Conservation (phyloP, 2,797 vertebrate genomes). For the Oryzias dopingdopingensis region DNA sequence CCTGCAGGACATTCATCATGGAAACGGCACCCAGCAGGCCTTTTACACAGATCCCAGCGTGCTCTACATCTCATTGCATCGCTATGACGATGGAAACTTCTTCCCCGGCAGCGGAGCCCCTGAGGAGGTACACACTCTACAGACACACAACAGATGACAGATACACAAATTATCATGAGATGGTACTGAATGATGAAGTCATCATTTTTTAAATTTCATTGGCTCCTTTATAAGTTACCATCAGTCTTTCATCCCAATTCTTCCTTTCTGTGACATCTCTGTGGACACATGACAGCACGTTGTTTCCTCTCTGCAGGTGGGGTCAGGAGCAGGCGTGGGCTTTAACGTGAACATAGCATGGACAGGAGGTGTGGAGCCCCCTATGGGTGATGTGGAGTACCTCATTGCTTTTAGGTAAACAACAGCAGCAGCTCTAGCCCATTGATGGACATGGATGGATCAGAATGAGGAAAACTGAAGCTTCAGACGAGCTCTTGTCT, state of each 20-base stretch:
- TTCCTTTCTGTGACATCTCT: too few species aligned
- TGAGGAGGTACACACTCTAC: conserved; percentile 81
- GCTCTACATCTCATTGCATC: conserved; percentile 93
- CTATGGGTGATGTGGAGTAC: conserved; percentile 95
- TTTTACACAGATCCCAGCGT: conserved; percentile 91
- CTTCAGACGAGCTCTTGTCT: too few species aligned
- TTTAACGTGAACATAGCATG: conserved; percentile 97
- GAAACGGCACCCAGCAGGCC: conserved; percentile 93
- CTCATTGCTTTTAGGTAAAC: conserved; percentile 90
- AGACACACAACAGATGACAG: background rate
- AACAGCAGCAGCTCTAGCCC: too few species aligned
- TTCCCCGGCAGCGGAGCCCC: conserved; percentile 96
- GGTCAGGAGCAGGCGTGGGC: conserved; percentile 86
- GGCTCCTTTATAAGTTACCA: too few species aligned
- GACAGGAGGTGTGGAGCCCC: conserved; percentile 94
- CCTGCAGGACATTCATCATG: conserved; percentile 92
- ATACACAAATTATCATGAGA: too few species aligned
- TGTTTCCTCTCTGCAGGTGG: conserved; percentile 77
- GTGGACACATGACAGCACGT: background rate
- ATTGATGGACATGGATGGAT: background rate
- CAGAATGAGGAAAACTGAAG: too few species aligned
- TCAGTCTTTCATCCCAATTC: too few species aligned
- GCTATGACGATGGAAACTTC: conserved; percentile 95
- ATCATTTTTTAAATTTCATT: too few species aligned
- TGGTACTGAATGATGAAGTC: too few species aligned